Percentiles rank a stretch among this genome's conserved stretches.
Evolutionary conservation across 2,113 vertebrate species (phyloP).

Genomic region (Macaca nemestrina): DNA sequence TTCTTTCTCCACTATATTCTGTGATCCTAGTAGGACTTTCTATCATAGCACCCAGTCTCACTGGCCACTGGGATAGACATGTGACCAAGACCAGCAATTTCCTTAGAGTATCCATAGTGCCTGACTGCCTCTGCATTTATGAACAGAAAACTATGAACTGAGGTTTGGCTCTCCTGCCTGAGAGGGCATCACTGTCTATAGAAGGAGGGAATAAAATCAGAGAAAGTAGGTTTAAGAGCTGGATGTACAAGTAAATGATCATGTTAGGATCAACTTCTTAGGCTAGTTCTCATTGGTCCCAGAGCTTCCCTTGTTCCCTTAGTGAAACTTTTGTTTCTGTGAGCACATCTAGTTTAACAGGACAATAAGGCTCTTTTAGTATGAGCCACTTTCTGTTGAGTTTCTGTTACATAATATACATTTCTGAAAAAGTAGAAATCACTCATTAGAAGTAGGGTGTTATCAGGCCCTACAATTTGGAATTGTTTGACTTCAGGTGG

Average conservation of each 20-base stretch:
- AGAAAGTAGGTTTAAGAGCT: background rate
- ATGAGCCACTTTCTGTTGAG: background rate
- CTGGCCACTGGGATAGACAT: background rate
- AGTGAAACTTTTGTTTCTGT: background rate
- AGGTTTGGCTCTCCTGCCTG: background rate
- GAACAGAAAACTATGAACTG: background rate
- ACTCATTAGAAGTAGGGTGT: background rate
- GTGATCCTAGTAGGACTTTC: background rate
- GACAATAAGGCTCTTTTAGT: background rate
- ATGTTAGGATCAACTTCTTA: background rate
- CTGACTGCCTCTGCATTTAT: background rate
- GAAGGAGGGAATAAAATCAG: constrained; percentile 5
- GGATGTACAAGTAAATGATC: background rate
- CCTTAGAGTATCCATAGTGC: background rate
- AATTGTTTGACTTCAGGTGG: background rate
- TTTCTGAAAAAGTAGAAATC: background rate
- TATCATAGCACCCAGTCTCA: background rate
- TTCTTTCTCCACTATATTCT: background rate
- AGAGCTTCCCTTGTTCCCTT: background rate
- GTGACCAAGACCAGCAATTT: background rate
- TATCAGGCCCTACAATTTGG: background rate
- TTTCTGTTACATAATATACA: background rate
- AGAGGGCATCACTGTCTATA: background rate
- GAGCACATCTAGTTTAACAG: background rate
- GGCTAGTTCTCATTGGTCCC: background rate